These are phyloP conservation scores for Lepus townsendii DNA, from an alignment of 2,797 vertebrate genomes.

Conservation along the genomic window DNA sequence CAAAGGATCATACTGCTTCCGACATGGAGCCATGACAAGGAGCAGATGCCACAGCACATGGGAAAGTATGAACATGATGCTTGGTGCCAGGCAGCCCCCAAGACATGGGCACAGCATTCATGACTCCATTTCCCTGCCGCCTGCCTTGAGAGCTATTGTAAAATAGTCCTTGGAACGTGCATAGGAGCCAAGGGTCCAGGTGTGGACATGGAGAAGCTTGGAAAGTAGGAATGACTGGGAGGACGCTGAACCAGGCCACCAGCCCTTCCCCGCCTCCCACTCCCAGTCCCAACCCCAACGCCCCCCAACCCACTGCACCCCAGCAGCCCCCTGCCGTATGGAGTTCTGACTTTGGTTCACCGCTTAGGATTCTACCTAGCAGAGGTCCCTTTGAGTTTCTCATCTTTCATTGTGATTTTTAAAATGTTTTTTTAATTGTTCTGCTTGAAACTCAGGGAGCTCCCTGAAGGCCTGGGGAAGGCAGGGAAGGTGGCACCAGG, in stretches of 20 bases:
- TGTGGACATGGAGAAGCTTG: not conserved
- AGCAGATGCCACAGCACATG: not conserved
- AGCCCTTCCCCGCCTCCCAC: not conserved
- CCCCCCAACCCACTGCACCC: too few species aligned
- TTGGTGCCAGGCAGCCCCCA: not conserved
- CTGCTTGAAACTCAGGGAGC: not conserved
- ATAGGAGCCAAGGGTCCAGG: not conserved
- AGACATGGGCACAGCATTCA: not conserved
- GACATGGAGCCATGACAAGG: not conserved
- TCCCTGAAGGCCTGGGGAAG: not conserved
- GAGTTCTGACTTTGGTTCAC: constrained; percentile 1
- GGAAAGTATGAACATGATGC: not conserved
- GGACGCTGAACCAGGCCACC: not conserved
- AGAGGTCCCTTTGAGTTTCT: constrained; percentile 18
- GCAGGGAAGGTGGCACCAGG: not conserved
- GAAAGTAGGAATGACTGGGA: constrained; percentile 24
- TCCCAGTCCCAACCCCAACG: not conserved
- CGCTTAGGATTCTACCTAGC: not conserved
- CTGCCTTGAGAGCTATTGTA: constrained; percentile 21
- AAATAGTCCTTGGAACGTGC: constrained; percentile 17
- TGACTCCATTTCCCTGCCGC: not conserved
- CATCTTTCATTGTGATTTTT: not conserved
- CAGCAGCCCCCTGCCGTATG: not conserved
- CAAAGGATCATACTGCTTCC: not conserved
- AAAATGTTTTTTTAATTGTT: not conserved